A percentile compares a stretch with the other conserved stretches of the same genome.
phyloP scores from a whole-genome alignment of 2,797 vertebrate species.

The Gastrophryne carolinensis region DNA sequence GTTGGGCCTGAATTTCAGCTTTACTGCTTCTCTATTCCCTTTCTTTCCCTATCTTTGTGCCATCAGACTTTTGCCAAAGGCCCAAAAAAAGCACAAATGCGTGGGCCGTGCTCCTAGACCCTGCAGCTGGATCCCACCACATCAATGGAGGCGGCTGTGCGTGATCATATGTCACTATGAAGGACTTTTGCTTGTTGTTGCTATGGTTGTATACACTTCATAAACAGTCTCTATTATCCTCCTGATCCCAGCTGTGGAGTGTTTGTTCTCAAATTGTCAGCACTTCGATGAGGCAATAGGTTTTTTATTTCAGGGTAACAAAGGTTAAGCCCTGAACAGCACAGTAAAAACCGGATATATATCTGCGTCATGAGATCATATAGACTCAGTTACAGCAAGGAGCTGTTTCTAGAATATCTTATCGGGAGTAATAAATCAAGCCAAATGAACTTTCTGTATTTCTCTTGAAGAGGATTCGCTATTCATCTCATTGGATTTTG shows the following conservation, averaged over 20 bases:
- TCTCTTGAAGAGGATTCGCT: too few relatives aligned
- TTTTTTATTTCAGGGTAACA: neutral
- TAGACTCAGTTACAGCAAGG: too few relatives aligned
- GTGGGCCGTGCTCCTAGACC: neutral
- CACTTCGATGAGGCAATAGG: neutral
- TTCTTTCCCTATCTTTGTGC: too few relatives aligned
- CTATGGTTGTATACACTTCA: neutral
- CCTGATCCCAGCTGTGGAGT: neutral
- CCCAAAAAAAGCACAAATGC: neutral
- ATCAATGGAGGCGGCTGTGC: neutral
- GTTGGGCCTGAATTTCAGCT: too few relatives aligned
- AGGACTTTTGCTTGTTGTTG: neutral
- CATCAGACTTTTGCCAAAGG: too few relatives aligned
- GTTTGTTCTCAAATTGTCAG: conserved; percentile 19
- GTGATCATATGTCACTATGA: neutral
- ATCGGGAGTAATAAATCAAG: too few relatives aligned
- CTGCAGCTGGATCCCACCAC: neutral
- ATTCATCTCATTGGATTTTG: too few relatives aligned
- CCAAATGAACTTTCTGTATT: too few relatives aligned
- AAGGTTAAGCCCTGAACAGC: neutral
- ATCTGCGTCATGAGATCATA: neutral
- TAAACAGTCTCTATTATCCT: conserved; percentile 16
- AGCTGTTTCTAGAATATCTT: too few relatives aligned
- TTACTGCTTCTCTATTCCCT: too few relatives aligned
- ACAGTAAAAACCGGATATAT: neutral